Evolutionary conservation across 2,113 vertebrate genomes (phyloP), one percentile per base, ranked within the genome.

Genomic region (Camelus dromedarius): DNA sequence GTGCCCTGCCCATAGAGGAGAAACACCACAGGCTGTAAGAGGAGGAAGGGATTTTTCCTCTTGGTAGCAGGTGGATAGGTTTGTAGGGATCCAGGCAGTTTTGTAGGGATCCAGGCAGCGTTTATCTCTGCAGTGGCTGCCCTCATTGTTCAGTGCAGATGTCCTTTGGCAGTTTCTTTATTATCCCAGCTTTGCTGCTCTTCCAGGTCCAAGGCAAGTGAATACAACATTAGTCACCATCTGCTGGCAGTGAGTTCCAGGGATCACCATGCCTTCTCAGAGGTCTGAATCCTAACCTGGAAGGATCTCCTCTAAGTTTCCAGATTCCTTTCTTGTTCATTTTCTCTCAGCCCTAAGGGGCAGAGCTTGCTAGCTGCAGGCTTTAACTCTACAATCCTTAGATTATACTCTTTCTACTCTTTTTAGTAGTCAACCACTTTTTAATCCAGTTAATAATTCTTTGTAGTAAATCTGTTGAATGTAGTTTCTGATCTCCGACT

Each of bases 401-500:
- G 22, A 89, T 35, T 76, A 54, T 54, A 54, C 42, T 64, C 64
- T 89, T 77, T 80, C 8, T 81, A 56, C 5, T 50, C 35, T 5
- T 56, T 76, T 66, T 58, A 26, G 28, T 72, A 79, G 35, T 32
- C 62, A 91, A 26, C 20, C 28, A 62, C n/a, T n/a, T 75, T 46
- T 82, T 81, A 73, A 56, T 60, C 22, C 18, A 62, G 32, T 54
- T 76, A 88, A 67, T 19, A 64, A 50, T 66, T 81, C 54, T 52
- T 83, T 87, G 26, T 38, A 48, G n/a, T 75, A 62, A 75, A 69
- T 75, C n/a, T 75, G 26, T 28, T 86, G 70, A 50, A 50, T 75
- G 4, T 66, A 52, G 64, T 80, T 80, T 60, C 38, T 91, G 32
- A 86, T 87, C 93, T 76, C 58, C 89, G 58, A 58, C 32, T 67